Evolutionary conservation across 2,797 vertebrate species (phyloP).

Genomic region (Danio tinwini): DNA sequence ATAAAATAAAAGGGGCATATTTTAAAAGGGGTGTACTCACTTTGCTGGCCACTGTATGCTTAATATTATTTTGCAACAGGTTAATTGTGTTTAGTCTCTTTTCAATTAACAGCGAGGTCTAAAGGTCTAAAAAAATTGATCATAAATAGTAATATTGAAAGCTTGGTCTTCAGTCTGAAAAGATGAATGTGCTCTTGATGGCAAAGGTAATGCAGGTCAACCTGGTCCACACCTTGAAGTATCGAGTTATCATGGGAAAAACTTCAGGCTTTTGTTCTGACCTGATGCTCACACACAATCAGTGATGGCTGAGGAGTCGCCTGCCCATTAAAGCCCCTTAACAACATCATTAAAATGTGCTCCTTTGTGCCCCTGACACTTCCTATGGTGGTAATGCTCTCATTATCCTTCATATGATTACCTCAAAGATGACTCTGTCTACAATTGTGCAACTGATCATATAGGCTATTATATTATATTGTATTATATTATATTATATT

Average conservation of each 20-base stretch:
- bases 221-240: constrained; percentile 47
- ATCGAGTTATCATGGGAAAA: constrained; percentile 60
- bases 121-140: not conserved
- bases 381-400: constrained; percentile 34
- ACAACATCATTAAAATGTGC: constrained; percentile 46
- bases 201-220: constrained; percentile 46
- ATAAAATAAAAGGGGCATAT: too few relatives aligned
- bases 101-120: not conserved
- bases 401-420: constrained; percentile 23
- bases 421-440: not conserved
- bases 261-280: constrained; percentile 56
- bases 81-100: too few relatives aligned
- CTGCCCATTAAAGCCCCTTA: constrained; percentile 45
- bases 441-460: not conserved
- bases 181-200: constrained; percentile 45
- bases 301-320: constrained; percentile 50
- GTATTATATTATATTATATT: not conserved
- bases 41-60: too few relatives aligned
- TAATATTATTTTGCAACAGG: too few relatives aligned
- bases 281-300: constrained; percentile 47
- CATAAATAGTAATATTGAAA: too few relatives aligned
- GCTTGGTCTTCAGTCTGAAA: not conserved
- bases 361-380: constrained; percentile 31
- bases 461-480: not conserved
- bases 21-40: too few relatives aligned